Evolutionary conservation across 1,140 invertebrate species (phyloP).

Genomic region (Conopomorpha cramerella): DNA sequence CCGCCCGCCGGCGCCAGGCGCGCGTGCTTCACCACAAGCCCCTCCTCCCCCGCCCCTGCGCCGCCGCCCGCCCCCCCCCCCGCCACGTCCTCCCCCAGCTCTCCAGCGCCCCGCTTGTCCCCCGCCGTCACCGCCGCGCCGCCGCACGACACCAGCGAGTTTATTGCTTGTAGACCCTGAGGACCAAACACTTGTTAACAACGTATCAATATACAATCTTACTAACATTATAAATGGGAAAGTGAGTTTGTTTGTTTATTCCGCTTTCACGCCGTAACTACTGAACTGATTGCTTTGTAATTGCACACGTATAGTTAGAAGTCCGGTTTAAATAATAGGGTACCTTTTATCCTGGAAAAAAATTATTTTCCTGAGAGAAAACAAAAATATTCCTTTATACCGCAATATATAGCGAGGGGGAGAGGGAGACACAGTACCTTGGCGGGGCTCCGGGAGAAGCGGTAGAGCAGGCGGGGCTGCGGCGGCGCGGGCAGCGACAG

Average conservation of each 20-base stretch:
- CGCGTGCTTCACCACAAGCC: not conserved
- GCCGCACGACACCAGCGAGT: constrained; percentile 43
- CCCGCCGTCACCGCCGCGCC: constrained; percentile 26
- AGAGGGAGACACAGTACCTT: constrained; percentile 65
- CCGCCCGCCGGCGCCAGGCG: not conserved
- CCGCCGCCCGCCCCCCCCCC: not conserved
- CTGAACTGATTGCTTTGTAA: not conserved
- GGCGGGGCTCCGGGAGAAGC: constrained; percentile 87
- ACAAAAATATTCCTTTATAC: too few relatives aligned
- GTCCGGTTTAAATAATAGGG: too few relatives aligned
- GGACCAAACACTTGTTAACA: constrained; percentile 59
- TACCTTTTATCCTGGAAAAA: not conserved
- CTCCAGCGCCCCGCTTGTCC: constrained; percentile 17
- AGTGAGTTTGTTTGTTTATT: too few relatives aligned
- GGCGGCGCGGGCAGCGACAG: constrained; percentile 63
- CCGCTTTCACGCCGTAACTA: too few relatives aligned
- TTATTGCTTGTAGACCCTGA: constrained; percentile 50
- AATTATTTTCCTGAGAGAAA: too few relatives aligned
- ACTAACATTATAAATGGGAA: not conserved
- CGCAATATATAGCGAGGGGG: not conserved
- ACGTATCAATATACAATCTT: not conserved
- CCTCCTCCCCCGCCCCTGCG: too few relatives aligned
- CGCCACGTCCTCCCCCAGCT: constrained; percentile 26
- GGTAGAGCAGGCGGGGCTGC: constrained; percentile 75
- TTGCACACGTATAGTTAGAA: too few relatives aligned